Evolutionary conservation across 2,113 vertebrate genomes (phyloP).

Genomic region (Gallinago undulata): DNA sequence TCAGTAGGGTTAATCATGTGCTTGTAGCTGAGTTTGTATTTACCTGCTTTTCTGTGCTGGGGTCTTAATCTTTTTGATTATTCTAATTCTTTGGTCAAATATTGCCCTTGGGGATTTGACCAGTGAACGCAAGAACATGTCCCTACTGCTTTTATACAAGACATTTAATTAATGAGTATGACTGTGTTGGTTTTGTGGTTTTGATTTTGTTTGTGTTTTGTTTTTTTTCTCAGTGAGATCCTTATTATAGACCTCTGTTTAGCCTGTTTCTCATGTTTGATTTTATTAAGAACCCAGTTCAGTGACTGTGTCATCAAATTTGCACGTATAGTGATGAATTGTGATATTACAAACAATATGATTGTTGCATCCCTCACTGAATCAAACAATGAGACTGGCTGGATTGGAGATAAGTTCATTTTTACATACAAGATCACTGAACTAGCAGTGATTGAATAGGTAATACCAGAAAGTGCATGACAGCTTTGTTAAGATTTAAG

Average conservation of each 20-base stretch:
- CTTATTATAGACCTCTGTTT: background rate
- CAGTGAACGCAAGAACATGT: background rate
- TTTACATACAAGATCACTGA: background rate
- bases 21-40: background rate
- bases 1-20: background rate
- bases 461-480: background rate
- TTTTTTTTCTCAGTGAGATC: background rate
- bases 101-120: background rate
- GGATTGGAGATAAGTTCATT: background rate
- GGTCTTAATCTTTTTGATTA: background rate
- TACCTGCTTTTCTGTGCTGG: background rate
- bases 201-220: no score
- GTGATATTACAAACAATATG: background rate
- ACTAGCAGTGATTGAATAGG: background rate
- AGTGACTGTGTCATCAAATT: slow-evolving; percentile 24
- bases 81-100: slow-evolving; percentile 8
- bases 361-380: background rate
- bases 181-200: background rate
- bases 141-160: background rate
- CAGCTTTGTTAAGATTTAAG: background rate
- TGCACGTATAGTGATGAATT: background rate
- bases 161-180: background rate
- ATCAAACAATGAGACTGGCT: background rate
- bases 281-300: background rate
- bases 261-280: background rate